These are phyloP conservation scores for Hirtodrosophila trivittata DNA, from an alignment of 2,888 invertebrate species.

Conservation along the genomic window DNA sequence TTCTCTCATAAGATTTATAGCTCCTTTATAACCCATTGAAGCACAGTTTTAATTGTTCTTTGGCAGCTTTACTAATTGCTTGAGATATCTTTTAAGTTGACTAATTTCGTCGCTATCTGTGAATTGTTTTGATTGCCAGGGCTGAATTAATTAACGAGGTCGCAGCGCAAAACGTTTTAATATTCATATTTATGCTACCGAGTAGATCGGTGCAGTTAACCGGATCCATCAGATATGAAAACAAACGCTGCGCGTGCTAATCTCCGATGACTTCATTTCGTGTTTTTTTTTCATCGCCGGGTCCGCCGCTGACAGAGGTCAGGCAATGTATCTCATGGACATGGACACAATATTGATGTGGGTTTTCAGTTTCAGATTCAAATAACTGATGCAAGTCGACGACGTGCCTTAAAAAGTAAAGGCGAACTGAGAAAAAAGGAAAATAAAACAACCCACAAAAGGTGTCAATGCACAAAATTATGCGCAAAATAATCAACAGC, in stretches of 20 bases:
- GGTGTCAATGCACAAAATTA: constrained; percentile 44
- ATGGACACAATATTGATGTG: constrained; percentile 39
- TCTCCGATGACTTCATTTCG: constrained; percentile 75
- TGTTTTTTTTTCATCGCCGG: constrained; percentile 52
- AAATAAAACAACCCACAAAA: constrained; percentile 15
- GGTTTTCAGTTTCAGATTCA: constrained; percentile 16
- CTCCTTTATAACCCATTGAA: constrained; percentile 9
- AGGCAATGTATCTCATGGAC: constrained; percentile 50
- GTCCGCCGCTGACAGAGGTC: constrained; percentile 58
- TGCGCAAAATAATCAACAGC: constrained; percentile 8
- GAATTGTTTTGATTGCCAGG: constrained; percentile 9
- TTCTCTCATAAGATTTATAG: constrained; percentile 16
- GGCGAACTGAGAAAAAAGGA: background rate
- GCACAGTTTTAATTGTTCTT: constrained; percentile 35
- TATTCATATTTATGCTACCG: constrained; percentile 38
- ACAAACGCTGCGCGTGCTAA: constrained; percentile 55
- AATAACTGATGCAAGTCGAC: constrained; percentile 12
- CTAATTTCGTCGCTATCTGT: constrained; percentile 16
- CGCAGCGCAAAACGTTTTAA: constrained; percentile 35
- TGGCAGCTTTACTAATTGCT: constrained; percentile 12
- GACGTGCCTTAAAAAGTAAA: background rate
- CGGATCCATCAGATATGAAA: constrained; percentile 56
- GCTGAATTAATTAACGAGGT: constrained; percentile 31
- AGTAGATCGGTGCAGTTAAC: constrained; percentile 10
- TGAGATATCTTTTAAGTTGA: constrained; percentile 2